Conservation (phyloP, 2,113 vertebrate species). For the Saimiri boliviensis region DNA sequence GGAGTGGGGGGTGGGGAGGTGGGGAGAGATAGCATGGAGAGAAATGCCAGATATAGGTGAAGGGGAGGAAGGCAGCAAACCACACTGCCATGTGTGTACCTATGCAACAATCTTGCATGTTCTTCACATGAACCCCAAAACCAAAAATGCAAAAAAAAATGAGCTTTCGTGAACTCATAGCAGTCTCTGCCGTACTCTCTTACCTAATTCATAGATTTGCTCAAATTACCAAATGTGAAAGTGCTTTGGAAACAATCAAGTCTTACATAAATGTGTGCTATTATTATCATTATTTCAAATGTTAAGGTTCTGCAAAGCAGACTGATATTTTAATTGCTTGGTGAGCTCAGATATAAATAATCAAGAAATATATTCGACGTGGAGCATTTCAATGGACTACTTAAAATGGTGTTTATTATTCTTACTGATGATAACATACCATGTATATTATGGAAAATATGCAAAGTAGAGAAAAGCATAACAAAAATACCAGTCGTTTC, state of each 20-base stretch:
- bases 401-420: constrained; percentile 43
- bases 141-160: too few species aligned
- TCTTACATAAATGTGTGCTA: not conserved
- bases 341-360: constrained; percentile 37
- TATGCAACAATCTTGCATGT: too few species aligned
- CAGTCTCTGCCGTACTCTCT: not conserved
- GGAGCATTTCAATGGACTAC: not conserved
- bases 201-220: not conserved
- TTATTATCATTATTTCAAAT: constrained; percentile 33
- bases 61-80: too few species aligned
- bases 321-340: constrained; percentile 16
- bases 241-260: constrained; percentile 15
- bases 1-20: too few species aligned
- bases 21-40: too few species aligned
- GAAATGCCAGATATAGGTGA: too few species aligned
- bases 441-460: not conserved
- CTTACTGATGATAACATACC: constrained; percentile 38
- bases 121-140: too few species aligned
- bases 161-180: not conserved
- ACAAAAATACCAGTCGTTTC: not conserved
- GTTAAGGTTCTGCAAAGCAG: constrained; percentile 5
- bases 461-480: not conserved
- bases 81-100: too few species aligned
- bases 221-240: constrained; percentile 22
- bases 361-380: constrained; percentile 23